phyloP scores from a whole-genome alignment of 2,888 invertebrate species.

The Ichneumoninae sp. region DNA sequence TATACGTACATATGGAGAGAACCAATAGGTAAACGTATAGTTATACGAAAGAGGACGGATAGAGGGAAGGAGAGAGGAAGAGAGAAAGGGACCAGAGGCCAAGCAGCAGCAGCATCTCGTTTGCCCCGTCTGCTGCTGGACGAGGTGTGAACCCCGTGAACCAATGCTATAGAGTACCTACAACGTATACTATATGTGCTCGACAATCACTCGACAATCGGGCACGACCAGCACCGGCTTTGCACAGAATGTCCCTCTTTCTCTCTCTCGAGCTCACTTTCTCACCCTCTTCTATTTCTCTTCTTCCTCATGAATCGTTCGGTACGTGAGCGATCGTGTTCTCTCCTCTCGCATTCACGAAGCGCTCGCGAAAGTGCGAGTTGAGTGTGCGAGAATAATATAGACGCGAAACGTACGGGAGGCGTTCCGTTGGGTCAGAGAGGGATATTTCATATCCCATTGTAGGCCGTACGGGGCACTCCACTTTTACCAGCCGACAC shows the following conservation, averaged over 20 bases:
- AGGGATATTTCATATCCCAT: slow-evolving; percentile 56
- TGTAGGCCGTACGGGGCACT: background rate
- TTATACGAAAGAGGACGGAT: slow-evolving; percentile 19
- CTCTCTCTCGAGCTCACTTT: slow-evolving; percentile 23
- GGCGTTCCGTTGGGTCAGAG: slow-evolving; percentile 25
- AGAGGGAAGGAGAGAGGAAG: slow-evolving; percentile 8
- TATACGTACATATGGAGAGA: slow-evolving; percentile 13
- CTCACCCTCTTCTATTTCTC: background rate
- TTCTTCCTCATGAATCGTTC: slow-evolving; percentile 8
- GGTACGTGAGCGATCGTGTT: slow-evolving; percentile 53
- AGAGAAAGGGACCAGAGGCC: slow-evolving; percentile 48
- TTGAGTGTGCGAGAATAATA: slow-evolving; percentile 60
- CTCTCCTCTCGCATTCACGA: slow-evolving; percentile 45
- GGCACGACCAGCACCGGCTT: slow-evolving; percentile 50
- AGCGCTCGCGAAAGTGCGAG: slow-evolving; percentile 59
- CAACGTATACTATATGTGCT: slow-evolving; percentile 51
- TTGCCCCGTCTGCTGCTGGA: slow-evolving; percentile 57
- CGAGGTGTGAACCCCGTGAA: slow-evolving; percentile 73
- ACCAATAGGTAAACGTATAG: slow-evolving; percentile 51
- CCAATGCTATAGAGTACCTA: slow-evolving; percentile 40
- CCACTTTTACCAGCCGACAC: slow-evolving; percentile 20
- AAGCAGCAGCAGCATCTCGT: slow-evolving; percentile 54
- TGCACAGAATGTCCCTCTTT: slow-evolving; percentile 17
- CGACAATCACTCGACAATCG: slow-evolving; percentile 67
- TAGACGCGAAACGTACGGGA: slow-evolving; percentile 58